Base-by-base conservation (phyloP, 2,113 vertebrate species). In the Trogon surrucura region DNA sequence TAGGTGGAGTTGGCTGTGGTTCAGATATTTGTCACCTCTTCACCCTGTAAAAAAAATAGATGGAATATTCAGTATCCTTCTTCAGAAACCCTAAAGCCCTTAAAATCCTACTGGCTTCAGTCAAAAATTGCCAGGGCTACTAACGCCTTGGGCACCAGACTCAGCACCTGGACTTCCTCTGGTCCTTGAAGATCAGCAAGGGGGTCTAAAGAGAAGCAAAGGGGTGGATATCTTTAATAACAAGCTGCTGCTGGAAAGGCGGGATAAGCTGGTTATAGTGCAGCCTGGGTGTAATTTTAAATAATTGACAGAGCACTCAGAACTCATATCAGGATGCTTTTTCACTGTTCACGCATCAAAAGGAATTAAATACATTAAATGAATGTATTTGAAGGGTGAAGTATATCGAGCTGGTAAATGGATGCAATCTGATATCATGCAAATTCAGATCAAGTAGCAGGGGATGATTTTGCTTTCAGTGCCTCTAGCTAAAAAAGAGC, bases 401-500 rank as follows among this genome's bases (percentile, higher is more conserved):
- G 73, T 32, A 70, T 85, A 87, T 29, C 4, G 26, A 69, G 85
- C 88, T 95, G 56, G 51, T 93, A 96, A 95, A 95, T 80, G 93
- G 94, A 97, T 89, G 66, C 83, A 91, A 97, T 97, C 93, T 97
- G 96, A 97, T 95, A 91, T 64, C 87, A 91, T 95, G 93, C 78
- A 92, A 97, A 97, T 96, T 92, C 78, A 84, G 61, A 94, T 92
- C 69, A 86, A 97, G 61, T 34, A 71, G 73, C 77, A 64, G 85
- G 75, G 89, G 94, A 95, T 75, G 15, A 64, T 60, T 83, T 74
- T 92, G 56, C 72, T 79, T 86, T 61, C 88, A 65, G 20, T 88
- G 80, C 80, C 61, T 89, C 80, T 50, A 71, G 88, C 64, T 91
- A 92, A 71, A 91, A 41, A 79, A 47, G 48, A 89, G 45, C 58